These are phyloP conservation scores for Chrysodeixis includens DNA, from an alignment of 2,888 invertebrate species.

Conservation along the genomic window DNA sequence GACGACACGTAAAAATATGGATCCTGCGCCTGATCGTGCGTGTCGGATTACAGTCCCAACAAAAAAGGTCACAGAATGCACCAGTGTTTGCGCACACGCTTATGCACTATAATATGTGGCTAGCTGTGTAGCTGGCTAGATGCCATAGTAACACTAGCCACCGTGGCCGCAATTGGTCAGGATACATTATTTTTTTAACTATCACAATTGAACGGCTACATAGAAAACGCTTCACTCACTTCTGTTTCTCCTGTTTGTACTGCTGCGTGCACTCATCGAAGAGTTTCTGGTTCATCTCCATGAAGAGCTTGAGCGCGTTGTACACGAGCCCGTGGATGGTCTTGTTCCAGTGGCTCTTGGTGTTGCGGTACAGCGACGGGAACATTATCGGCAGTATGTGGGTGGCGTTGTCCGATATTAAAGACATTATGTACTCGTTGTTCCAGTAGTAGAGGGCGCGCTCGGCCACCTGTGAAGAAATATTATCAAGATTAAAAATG, in stretches of 20 bases:
- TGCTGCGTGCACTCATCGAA: constrained; percentile 99
- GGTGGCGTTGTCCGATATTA: constrained; percentile 99
- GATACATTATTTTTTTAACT: too few relatives aligned
- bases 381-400: constrained; percentile 99
- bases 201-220: not conserved
- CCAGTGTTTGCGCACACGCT: too few relatives aligned
- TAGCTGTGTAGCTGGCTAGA: too few relatives aligned
- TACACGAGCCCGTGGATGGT: constrained; percentile 99
- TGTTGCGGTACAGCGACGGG: constrained; percentile 98
- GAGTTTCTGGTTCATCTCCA: constrained; percentile 99
- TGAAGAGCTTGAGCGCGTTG: constrained; percentile 99
- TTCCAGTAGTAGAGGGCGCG: constrained; percentile 99
- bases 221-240: constrained; percentile 89
- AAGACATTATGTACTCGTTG: constrained; percentile 99
- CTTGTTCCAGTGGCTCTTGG: constrained; percentile 99
- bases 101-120: too few relatives aligned
- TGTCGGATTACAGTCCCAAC: too few relatives aligned
- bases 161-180: too few relatives aligned
- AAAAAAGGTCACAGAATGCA: too few relatives aligned
- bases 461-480: constrained; percentile 96
- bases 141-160: too few relatives aligned
- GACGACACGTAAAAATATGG: too few relatives aligned
- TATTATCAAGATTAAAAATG: not conserved
- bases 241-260: constrained; percentile 95
- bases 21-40: too few relatives aligned